phyloP scores from a whole-genome alignment of 2,888 invertebrate species.

The Dryocosmus kuriphilus region DNA sequence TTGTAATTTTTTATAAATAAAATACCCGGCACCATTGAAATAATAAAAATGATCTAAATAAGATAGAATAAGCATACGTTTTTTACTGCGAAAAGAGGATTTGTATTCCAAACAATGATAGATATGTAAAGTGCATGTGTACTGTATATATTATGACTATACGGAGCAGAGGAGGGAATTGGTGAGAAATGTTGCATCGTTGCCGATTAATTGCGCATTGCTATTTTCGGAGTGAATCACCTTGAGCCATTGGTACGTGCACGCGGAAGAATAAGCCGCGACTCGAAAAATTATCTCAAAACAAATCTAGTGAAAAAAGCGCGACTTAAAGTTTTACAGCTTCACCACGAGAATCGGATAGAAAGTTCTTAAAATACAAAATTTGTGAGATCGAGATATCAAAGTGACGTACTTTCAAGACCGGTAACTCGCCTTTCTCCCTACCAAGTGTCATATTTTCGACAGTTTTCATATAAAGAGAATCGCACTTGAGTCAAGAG shows the following conservation, averaged over 20 bases:
- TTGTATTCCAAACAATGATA: not conserved
- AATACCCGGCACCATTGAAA: too few relatives aligned
- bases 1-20: too few relatives aligned
- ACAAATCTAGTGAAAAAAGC: not conserved
- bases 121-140: constrained; percentile 6
- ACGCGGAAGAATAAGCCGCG: constrained; percentile 59
- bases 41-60: too few relatives aligned
- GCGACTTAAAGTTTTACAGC: not conserved
- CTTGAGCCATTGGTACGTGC: constrained; percentile 61
- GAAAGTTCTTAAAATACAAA: not conserved
- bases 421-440: not conserved
- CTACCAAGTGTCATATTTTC: not conserved
- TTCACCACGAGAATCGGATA: not conserved
- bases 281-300: constrained; percentile 60
- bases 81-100: not conserved
- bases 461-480: not conserved
- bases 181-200: constrained; percentile 40
- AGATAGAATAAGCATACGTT: too few relatives aligned
- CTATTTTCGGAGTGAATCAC: constrained; percentile 69
- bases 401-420: constrained; percentile 2
- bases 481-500: constrained; percentile 1
- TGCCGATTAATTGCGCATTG: constrained; percentile 62
- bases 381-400: not conserved
- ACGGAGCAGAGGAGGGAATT: constrained; percentile 6
- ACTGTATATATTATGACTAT: constrained; percentile 25